Conservation (phyloP, 2,113 vertebrate genomes). For the Tragelaphus buxtoni region DNA sequence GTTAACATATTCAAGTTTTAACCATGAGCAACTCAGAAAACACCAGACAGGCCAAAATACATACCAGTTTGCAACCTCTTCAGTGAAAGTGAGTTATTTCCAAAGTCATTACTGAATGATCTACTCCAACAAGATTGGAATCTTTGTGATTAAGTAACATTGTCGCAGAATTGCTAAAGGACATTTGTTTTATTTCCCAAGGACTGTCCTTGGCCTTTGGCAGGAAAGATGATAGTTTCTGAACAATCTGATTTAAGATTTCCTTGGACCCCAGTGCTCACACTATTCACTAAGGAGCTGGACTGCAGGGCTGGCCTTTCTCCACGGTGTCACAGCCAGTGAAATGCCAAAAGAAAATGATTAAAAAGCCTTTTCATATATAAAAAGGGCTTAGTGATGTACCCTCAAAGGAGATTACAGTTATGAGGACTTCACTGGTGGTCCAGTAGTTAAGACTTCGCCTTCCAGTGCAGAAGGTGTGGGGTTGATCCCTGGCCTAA, state of each 20-base stretch:
- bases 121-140: neutral
- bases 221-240: neutral
- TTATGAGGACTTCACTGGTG: neutral
- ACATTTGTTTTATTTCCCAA: neutral
- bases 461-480: neutral
- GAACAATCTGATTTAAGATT: neutral
- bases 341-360: conserved; percentile 42
- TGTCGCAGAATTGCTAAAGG: neutral
- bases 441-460: neutral
- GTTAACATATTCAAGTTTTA: neutral
- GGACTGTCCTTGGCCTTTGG: neutral
- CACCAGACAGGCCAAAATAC: neutral
- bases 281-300: neutral
- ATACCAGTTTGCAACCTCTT: neutral
- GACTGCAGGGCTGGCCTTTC: neutral
- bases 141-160: neutral
- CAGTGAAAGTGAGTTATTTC: neutral
- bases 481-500: neutral
- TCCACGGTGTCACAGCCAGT: conserved; percentile 11
- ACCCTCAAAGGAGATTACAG: neutral
- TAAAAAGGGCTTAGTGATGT: neutral
- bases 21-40: neutral
- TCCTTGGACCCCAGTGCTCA: neutral
- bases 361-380: conserved; percentile 57
- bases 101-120: neutral